Evolutionary conservation across 2,888 invertebrate genomes (phyloP).

Genomic region (Anagyrus pseudococci): DNA sequence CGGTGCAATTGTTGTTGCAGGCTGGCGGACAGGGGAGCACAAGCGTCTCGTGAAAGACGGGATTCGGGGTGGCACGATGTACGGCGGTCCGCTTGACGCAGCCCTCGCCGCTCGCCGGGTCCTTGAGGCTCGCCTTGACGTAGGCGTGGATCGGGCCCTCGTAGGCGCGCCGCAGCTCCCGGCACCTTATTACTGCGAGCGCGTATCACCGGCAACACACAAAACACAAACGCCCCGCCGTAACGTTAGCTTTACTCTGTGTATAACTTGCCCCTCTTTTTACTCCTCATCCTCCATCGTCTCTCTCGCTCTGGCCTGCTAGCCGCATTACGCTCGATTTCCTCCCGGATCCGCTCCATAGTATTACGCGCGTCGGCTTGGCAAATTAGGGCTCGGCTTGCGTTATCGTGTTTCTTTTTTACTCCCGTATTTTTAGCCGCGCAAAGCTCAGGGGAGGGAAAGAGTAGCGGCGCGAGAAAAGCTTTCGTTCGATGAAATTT

Average conservation of each 20-base stretch:
- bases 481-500: too few relatives aligned
- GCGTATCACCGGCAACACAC: too few relatives aligned
- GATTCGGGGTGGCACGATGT: constrained; percentile 77
- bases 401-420: too few relatives aligned
- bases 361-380: too few relatives aligned
- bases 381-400: too few relatives aligned
- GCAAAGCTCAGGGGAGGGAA: too few relatives aligned
- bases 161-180: constrained; percentile 73
- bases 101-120: constrained; percentile 61
- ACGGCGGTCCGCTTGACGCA: constrained; percentile 80
- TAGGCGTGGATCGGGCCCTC: constrained; percentile 80
- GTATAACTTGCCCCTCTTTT: not conserved
- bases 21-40: constrained; percentile 71
- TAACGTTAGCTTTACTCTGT: not conserved
- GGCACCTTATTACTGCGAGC: constrained; percentile 81
- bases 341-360: too few relatives aligned
- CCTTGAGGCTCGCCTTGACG: constrained; percentile 72
- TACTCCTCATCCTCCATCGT: too few relatives aligned
- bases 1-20: constrained; percentile 49
- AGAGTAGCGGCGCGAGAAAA: too few relatives aligned
- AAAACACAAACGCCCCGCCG: constrained; percentile 24
- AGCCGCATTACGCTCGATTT: too few relatives aligned
- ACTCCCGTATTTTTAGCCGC: too few relatives aligned
- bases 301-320: too few relatives aligned
- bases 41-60: constrained; percentile 81